phyloP scores from a whole-genome alignment of 2,797 vertebrate genomes.

The Epinephelus malabaricus region DNA sequence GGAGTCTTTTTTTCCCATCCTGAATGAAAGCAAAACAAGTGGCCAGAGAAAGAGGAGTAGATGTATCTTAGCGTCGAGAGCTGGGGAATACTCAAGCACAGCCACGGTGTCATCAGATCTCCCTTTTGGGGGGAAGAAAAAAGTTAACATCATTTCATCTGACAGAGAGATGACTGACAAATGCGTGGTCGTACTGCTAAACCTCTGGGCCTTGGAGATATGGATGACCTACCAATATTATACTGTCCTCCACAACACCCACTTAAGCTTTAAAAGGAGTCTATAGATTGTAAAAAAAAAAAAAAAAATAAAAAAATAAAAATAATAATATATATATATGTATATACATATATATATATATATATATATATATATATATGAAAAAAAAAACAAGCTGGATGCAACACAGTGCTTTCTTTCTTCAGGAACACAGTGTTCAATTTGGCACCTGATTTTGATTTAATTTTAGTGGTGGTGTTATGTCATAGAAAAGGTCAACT shows the following conservation, averaged over 20 bases:
- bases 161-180: conserved; percentile 67
- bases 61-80: conserved; percentile 47
- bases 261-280: background rate
- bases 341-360: too few species aligned
- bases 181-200: conserved; percentile 23
- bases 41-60: conserved; percentile 45
- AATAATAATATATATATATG: too few species aligned
- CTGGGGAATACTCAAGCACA: conserved; percentile 54
- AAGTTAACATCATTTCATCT: conserved; percentile 61
- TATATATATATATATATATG: too few species aligned
- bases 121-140: conserved; percentile 47
- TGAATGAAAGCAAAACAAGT: conserved; percentile 59
- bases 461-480: background rate
- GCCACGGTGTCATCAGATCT: conserved; percentile 61
- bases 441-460: background rate
- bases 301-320: background rate
- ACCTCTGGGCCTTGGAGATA: conserved; percentile 38
- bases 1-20: conserved; percentile 37
- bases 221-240: conserved; percentile 35
- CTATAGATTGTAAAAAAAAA: background rate
- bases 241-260: background rate
- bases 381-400: background rate
- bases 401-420: background rate
- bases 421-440: background rate
- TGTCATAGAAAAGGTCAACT: background rate